phyloP scores from a whole-genome alignment of 2,888 invertebrate genomes.

The Rugalucina vietnamica region DNA sequence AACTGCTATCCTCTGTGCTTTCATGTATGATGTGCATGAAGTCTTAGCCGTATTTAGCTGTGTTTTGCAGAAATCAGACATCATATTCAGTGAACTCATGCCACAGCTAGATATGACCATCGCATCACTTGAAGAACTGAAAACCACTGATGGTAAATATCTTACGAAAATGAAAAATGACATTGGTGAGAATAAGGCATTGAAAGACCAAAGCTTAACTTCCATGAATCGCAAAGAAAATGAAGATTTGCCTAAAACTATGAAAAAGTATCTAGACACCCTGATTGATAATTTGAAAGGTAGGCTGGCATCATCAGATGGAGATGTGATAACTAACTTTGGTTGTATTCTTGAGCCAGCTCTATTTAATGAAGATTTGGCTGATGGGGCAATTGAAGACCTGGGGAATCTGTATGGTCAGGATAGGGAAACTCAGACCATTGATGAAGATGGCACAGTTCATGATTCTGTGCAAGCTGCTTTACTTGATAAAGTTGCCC shows the following conservation, averaged over 20 bases:
- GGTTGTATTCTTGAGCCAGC: neutral
- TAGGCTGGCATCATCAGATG: conserved; percentile 1
- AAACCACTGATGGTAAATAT: neutral
- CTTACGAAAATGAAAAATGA: neutral
- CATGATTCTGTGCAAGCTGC: neutral
- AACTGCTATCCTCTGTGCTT: neutral
- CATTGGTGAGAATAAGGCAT: neutral
- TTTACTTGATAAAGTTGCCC: neutral
- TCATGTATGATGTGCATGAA: conserved; percentile 10
- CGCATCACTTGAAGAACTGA: neutral
- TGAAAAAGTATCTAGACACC: neutral
- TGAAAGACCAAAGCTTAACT: neutral
- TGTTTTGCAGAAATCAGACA: conserved; percentile 13
- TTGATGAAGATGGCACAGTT: neutral
- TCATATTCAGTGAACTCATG: conserved; percentile 24
- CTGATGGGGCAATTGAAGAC: neutral
- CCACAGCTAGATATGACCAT: conserved; percentile 13
- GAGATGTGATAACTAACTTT: neutral
- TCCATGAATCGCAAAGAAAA: neutral
- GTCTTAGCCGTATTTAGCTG: conserved; percentile 18
- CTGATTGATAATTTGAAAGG: neutral
- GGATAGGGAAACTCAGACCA: neutral
- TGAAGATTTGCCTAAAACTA: neutral
- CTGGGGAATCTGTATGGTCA: neutral
- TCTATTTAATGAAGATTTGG: neutral